A percentile compares a stretch with the other conserved stretches of the same genome.
These are phyloP conservation scores for Cavia aperea DNA, from an alignment of 2,113 vertebrate species.

Conservation along the genomic window DNA sequence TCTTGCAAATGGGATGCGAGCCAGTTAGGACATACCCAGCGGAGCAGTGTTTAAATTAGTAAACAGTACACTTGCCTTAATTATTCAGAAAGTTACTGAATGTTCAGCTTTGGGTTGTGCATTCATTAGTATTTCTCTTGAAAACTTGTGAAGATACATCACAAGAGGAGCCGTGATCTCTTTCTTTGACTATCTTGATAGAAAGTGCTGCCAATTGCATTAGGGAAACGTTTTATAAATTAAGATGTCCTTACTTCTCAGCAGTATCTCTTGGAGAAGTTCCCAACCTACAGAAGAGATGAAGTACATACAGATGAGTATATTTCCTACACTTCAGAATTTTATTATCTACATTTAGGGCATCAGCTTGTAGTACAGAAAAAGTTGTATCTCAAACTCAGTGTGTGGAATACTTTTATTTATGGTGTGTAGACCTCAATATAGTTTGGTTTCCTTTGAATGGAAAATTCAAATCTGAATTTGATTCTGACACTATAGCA, in stretches of 20 bases:
- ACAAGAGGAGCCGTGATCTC: background rate
- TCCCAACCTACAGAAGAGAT: background rate
- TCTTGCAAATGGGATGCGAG: background rate
- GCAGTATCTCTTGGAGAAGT: background rate
- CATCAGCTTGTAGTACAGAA: background rate
- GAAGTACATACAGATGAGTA: background rate
- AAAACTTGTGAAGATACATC: background rate
- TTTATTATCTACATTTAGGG: background rate
- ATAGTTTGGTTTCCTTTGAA: conserved; percentile 38
- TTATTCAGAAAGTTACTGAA: conserved; percentile 24
- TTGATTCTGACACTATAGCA: background rate
- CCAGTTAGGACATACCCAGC: background rate
- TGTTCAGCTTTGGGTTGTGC: conserved; percentile 5
- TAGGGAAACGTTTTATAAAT: conserved; percentile 22
- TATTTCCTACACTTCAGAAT: background rate
- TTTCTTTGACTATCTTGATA: background rate
- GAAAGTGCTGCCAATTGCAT: background rate
- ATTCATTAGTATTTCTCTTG: conserved; percentile 16
- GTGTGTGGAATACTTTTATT: background rate
- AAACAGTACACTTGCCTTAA: conserved; percentile 12
- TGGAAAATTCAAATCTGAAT: conserved; percentile 22
- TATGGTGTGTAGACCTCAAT: background rate
- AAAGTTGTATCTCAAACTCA: background rate
- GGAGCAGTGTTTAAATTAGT: conserved; percentile 32
- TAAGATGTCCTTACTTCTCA: background rate